Evolutionary conservation across 2,797 vertebrate genomes (phyloP), one percentile per base, ranked within the genome.

Genomic region (Gephyroberyx darwinii): DNA sequence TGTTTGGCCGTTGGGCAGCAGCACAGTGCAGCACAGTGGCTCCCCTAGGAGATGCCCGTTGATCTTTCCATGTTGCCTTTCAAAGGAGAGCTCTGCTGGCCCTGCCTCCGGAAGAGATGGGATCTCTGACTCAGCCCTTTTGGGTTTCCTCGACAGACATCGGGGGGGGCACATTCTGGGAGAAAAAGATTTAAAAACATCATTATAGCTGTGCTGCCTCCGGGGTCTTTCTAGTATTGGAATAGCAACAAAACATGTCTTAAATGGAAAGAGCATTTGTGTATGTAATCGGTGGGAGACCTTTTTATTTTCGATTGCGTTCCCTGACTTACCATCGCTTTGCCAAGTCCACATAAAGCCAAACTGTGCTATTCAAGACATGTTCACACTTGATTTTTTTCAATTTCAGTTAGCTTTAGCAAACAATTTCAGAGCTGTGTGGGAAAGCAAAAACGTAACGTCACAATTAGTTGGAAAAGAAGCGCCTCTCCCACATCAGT

Each of bases 81-180:
- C 79, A 84, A 90, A 91, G 80, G 61, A 83, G 74, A 78, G 70
- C 81, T 60, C 75, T 14, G 58, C 75, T 70, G 67, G 71, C 65
- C 71, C 84, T 65, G 86, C 85, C 84, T 88, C 91, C 88, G 92
- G 93, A 94, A 92, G 92, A 91, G 93, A 94, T 93, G 90, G 69
- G 86, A 94, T 94, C 93, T 90, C 91, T 91, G 90, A 92, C 89
- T 91, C 87, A 90, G 88, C 88, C 91, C 90, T 92, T 92, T 88
- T 89, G 89, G 87, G 88, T 90, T 93, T 94, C 89, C 92, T 92
- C 83, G 75, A 91, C 81, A 86, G 84, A 90, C 90, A 85, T 66
- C 37, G 71, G 78, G 88, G 86, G 71, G 78, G 88, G 86, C 82
- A 81, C 61, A 77, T 73, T 81, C 69, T 83, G 63, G 30, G 61